Conservation (phyloP, 2,888 invertebrate species). For the Vannuccia rotundouncinata region DNA sequence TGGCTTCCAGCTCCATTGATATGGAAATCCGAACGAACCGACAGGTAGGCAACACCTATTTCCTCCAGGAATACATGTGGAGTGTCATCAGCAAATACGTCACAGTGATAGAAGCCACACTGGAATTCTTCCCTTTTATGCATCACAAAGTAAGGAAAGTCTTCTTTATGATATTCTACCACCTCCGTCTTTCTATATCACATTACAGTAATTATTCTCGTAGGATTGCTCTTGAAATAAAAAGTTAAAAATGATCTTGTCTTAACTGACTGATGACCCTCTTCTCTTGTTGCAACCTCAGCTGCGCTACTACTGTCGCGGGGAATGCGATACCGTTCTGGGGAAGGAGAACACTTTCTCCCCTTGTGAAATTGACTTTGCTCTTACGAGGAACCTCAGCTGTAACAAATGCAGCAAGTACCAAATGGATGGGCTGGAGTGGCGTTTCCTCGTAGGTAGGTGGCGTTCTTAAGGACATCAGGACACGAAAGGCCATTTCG, state of each 20-base stretch:
- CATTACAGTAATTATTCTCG: too few species aligned
- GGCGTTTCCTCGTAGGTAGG: slow-evolving; percentile 35
- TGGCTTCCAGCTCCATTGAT: slow-evolving; percentile 39
- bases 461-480: not conserved
- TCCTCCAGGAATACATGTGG: slow-evolving; percentile 39
- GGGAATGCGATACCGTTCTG: slow-evolving; percentile 32
- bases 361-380: slow-evolving; percentile 21
- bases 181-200: too few species aligned
- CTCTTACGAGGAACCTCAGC: not conserved
- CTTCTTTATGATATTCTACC: too few species aligned
- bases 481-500: not conserved
- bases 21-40: slow-evolving; percentile 31
- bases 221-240: not conserved
- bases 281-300: not conserved
- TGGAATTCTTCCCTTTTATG: slow-evolving; percentile 36
- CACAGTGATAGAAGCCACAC: slow-evolving; percentile 34
- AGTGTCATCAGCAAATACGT: slow-evolving; percentile 36
- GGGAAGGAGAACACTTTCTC: slow-evolving; percentile 40
- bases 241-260: not conserved
- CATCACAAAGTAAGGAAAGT: slow-evolving; percentile 38
- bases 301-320: slow-evolving; percentile 39
- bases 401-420: slow-evolving; percentile 36
- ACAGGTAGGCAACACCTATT: not conserved
- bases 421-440: slow-evolving; percentile 34
- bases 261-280: not conserved